Base-by-base conservation (phyloP, 1,140 invertebrate species). In the Danaus plexippus region DNA sequence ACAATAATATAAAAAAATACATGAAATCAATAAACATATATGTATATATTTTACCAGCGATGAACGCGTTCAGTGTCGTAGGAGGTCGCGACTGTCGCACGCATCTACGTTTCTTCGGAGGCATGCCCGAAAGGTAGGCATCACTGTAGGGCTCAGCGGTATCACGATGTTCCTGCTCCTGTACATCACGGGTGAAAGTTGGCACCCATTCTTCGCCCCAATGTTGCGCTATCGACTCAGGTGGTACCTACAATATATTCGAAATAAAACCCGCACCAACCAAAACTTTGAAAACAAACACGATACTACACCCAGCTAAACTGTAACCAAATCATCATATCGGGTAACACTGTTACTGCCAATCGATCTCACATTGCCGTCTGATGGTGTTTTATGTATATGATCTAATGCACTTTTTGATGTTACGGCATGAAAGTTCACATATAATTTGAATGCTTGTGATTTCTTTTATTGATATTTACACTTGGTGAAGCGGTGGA, bases 71-170 rank as follows among this genome's bases (percentile, higher is more conserved):
- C 2, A 78, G 63, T 1, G 64, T 75, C 0, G 70, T 66, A 1
- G 75, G 57, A 13, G 77, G 75, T 1, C 76, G 61, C 0, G 63
- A 12, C 15, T 75, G 67, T 7, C 78, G 66, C 13, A 82, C 59
- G 47, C 77, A 77, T 8, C 79, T 67, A 7, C 80, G 79, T 50
- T 81, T 77, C 46, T 77, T 69, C 0, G 76, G 66, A 32, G 80
- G 75, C 79, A 84, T 82, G 5, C 79, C 79, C 1, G 74, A 60
- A 1, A 84, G 65, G 52, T 84, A 84, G 2, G 73, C 78, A 53
- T 84, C 76, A 59, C 78, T 84, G 67, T 64, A 75, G 1, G 80
- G 78, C 54, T 77, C 71, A 48, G 57, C 62, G 0, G 68, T 22
- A 1, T 12, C 44, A 8, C 53, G 50, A 56, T 73, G 15, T 15